Conservation (phyloP, 2,113 vertebrate species). For the Sciurus niger region DNA sequence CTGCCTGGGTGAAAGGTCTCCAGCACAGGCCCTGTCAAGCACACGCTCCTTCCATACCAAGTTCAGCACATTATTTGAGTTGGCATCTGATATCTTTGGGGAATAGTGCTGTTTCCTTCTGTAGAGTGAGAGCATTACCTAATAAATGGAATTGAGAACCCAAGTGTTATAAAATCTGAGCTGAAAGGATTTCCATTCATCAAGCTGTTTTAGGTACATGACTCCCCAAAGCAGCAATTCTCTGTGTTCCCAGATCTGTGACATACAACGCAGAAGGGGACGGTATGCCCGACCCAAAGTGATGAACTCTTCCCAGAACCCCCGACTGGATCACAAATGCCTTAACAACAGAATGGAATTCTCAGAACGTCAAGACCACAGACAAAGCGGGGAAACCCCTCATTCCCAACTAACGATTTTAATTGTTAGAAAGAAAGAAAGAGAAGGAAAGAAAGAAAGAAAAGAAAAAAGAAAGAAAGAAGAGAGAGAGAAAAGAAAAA, state of each 20-base stretch:
- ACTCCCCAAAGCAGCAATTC: background rate
- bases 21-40: background rate
- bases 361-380: constrained; percentile 58
- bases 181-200: constrained; percentile 42
- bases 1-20: background rate
- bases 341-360: constrained; percentile 42
- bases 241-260: background rate
- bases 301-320: background rate
- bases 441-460: background rate
- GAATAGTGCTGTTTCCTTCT: background rate
- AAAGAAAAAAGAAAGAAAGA: background rate
- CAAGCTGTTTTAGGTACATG: background rate
- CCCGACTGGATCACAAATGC: fast-evolving
- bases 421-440: constrained; percentile 67
- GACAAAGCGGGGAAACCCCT: constrained; percentile 21
- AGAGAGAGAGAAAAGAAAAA: background rate
- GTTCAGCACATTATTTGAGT: constrained; percentile 67
- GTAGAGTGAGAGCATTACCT: background rate
- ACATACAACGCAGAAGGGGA: background rate
- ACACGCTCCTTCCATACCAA: constrained; percentile 73
- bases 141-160: background rate
- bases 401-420: constrained; percentile 82
- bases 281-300: background rate
- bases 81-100: constrained; percentile 75
- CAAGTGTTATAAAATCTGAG: constrained; percentile 28